These are phyloP conservation scores for Xanthorhoe spadicearia DNA, from an alignment of 2,888 invertebrate species.

Conservation along the genomic window DNA sequence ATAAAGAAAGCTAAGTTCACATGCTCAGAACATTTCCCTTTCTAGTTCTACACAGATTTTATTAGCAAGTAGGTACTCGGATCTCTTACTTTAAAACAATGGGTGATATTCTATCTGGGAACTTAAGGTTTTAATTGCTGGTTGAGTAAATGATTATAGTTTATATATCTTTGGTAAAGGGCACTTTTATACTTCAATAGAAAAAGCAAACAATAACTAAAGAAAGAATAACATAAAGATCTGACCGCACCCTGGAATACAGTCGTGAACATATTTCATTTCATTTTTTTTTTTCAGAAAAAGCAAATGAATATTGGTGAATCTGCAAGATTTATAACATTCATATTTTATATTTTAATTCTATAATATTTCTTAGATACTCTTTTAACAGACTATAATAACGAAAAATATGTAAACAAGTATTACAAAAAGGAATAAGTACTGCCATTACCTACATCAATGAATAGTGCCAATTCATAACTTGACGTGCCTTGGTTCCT, in stretches of 20 bases:
- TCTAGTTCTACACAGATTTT: slow-evolving; percentile 27
- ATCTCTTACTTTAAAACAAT: slow-evolving; percentile 35
- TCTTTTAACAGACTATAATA: no score
- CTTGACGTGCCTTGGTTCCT: background rate
- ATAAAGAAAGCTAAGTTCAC: slow-evolving; percentile 37
- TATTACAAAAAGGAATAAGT: background rate
- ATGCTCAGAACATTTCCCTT: slow-evolving; percentile 37
- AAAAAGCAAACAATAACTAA: no score
- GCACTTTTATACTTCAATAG: background rate
- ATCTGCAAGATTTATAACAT: no score
- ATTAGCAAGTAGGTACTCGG: slow-evolving; percentile 27
- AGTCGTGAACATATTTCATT: no score
- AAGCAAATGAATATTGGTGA: no score
- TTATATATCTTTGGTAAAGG: background rate
- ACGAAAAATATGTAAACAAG: no score
- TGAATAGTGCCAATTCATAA: background rate
- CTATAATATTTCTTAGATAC: no score
- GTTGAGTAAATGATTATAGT: slow-evolving; percentile 25
- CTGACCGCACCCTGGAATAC: no score
- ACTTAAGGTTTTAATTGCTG: slow-evolving; percentile 24
- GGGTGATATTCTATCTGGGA: slow-evolving; percentile 33
- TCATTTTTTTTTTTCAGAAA: no score
- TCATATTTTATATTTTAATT: no score
- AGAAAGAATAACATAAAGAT: no score
- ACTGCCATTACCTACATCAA: background rate